Conservation (phyloP, 2,797 vertebrate species). For the Scyliorhinus canicula region DNA sequence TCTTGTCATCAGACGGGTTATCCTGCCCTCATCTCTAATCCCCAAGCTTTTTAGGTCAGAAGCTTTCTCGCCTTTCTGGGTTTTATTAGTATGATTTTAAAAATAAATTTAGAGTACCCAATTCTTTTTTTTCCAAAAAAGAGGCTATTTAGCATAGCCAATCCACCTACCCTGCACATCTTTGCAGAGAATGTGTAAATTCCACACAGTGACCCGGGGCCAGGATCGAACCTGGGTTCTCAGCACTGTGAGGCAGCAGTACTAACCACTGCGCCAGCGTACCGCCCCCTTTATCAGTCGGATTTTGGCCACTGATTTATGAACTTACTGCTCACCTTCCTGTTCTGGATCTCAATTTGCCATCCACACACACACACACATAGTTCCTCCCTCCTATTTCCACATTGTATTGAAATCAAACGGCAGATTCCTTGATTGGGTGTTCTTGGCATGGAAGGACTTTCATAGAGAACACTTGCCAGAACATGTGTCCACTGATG, state of each 20-base stretch:
- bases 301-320: neutral
- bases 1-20: neutral
- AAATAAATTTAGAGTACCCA: too few relatives aligned
- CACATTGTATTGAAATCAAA: neutral
- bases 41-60: neutral
- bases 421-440: neutral
- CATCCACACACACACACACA: neutral
- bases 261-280: too few relatives aligned
- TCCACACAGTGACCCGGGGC: too few relatives aligned
- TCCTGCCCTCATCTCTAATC: neutral
- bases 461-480: too few relatives aligned
- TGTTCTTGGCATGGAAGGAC: neutral
- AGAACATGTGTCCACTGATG: neutral
- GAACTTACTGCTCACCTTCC: neutral
- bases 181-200: too few relatives aligned
- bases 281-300: too few relatives aligned
- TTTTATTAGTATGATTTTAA: neutral
- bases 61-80: neutral
- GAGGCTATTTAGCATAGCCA: too few relatives aligned
- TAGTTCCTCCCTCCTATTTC: too few relatives aligned
- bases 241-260: too few relatives aligned
- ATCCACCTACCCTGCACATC: too few relatives aligned
- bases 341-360: neutral
- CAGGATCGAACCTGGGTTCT: too few relatives aligned
- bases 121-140: too few relatives aligned